Base-by-base conservation (phyloP, 2,888 invertebrate genomes). In the Catocala sponsa region DNA sequence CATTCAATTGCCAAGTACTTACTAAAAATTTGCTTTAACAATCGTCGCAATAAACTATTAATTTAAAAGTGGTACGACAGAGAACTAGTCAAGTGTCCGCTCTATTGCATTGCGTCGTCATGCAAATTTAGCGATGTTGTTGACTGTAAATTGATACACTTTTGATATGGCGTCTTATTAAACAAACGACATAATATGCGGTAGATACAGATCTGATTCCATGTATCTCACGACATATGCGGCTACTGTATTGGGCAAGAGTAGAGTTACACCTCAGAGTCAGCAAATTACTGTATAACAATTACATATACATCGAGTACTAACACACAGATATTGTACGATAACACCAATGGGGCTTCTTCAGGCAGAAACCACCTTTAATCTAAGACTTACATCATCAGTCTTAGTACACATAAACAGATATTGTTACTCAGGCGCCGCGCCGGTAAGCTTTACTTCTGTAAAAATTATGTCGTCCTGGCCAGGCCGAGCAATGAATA, bases 121-220 rank as follows among this genome's bases (percentile, higher is more conserved):
- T 86, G 85, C 84, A 87, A 87, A 89, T 90, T 88, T 86, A 89
- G 83, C 79, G 67, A 80, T 81, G 82, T 78, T 81, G 82, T 81
- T 82, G 83, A 81, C 81, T 82, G 86, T 85, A 89, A 90, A 89
- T 89, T 90, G 87, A 90, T 89, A 90, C 79, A 84, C 9, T 5
- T 82, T 86, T 81, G 67, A 81, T 85, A 86, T 81, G 74, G 78
- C 80, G 75, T 79, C 84, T 84, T 85, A 85, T 86, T 85, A 85
- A 87, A 81, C 70, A 65, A 70, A 38, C 35, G 35, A 80, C 76
- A 86, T 81, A 66, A 65, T 72, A 57, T 38, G 35, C 35, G 35
- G 1, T 38, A 38, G 35, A 38, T 38, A 43, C 47, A 49, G 15
- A 43, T 49, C 48, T 48, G 15, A 35, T 49, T 54, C 59, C 49